Conservation (phyloP, 2,113 vertebrate species). For the Enhydra lutris region DNA sequence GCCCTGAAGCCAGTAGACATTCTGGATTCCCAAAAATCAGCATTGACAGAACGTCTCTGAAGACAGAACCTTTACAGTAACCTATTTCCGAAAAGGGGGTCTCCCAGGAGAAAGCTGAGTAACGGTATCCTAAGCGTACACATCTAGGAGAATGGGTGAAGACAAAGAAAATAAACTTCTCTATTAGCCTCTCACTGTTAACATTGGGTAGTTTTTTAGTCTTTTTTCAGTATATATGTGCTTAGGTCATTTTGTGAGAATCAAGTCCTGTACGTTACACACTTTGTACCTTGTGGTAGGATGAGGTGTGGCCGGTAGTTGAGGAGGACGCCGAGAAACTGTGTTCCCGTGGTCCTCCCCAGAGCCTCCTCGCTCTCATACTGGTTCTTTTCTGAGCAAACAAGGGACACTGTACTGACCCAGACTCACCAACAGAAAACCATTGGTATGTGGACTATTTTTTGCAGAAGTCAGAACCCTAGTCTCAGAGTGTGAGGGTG, state of each 20-base stretch:
- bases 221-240: neutral
- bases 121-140: neutral
- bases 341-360: neutral
- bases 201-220: neutral
- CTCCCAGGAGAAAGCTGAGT: neutral
- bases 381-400: neutral
- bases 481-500: neutral
- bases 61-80: neutral
- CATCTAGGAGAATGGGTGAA: neutral
- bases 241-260: neutral
- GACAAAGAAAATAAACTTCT: neutral
- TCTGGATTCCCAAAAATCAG: neutral
- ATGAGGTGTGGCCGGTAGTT: no score
- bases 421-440: no score
- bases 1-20: no score
- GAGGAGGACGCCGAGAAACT: neutral
- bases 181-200: fast-evolving
- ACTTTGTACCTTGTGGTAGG: neutral
- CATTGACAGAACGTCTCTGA: no score
- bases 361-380: neutral
- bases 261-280: neutral
- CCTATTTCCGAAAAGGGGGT: neutral
- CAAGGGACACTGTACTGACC: fast-evolving
- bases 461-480: neutral
- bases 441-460: neutral